Conservation (phyloP, 2,888 invertebrate genomes). For the Laothoe populi region DNA sequence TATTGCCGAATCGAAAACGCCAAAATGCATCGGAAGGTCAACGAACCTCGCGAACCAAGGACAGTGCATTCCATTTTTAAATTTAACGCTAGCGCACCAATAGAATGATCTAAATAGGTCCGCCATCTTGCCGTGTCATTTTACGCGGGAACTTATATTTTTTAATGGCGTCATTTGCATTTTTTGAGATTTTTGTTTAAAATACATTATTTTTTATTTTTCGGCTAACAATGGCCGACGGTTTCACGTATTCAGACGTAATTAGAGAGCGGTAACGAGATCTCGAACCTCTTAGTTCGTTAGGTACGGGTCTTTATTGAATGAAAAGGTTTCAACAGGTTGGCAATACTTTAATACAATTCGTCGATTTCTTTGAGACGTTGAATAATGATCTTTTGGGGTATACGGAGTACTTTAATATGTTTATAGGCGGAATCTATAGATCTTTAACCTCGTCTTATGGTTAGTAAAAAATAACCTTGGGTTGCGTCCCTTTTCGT, state of each 20-base stretch:
- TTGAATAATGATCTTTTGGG: background rate
- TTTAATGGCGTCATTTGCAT: conserved; percentile 65
- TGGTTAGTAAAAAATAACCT: conserved; percentile 10
- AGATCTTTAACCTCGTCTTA: background rate
- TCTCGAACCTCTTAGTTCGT: conserved; percentile 47
- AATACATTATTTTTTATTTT: conserved; percentile 45
- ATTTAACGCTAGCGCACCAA: conserved; percentile 82
- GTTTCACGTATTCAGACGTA: conserved; percentile 72
- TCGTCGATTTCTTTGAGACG: conserved; percentile 21
- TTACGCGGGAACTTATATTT: conserved; percentile 68
- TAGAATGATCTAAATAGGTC: conserved; percentile 82
- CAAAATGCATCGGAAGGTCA: conserved; percentile 84
- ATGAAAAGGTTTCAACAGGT: conserved; percentile 35
- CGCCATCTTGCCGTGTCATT: conserved; percentile 80
- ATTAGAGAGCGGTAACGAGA: conserved; percentile 79
- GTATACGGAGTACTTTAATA: conserved; percentile 3
- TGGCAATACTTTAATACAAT: conserved; percentile 25
- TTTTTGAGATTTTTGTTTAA: conserved; percentile 55
- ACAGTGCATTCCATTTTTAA: conserved; percentile 85
- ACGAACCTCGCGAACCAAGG: conserved; percentile 80
- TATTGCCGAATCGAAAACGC: conserved; percentile 65
- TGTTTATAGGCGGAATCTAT: conserved; percentile 10
- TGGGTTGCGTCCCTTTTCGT: background rate
- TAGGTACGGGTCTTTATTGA: conserved; percentile 44
- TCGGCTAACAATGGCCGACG: conserved; percentile 66